Evolutionary conservation across 2,888 invertebrate species (phyloP).

Genomic region (Unio delphinus): DNA sequence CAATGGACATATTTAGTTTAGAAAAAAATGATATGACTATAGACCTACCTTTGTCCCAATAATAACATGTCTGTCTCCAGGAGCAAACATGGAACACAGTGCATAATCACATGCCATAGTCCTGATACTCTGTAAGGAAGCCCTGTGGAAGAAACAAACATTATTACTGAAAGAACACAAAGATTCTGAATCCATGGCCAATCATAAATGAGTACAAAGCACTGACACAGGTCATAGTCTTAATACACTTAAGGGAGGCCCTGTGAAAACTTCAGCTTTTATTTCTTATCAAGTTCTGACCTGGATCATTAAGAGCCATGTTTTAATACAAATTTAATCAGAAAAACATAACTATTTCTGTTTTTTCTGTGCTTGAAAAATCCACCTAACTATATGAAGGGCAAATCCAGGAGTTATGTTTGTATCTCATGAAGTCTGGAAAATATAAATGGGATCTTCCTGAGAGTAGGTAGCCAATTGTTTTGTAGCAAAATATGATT

Average conservation of each 20-base stretch:
- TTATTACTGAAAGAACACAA: too few relatives aligned
- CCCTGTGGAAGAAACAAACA: slow-evolving; percentile 27
- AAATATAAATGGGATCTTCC: too few relatives aligned
- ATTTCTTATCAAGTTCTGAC: too few relatives aligned
- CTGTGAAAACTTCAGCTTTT: background rate
- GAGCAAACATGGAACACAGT: slow-evolving; percentile 84
- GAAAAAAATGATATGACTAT: background rate
- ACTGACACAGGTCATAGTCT: background rate
- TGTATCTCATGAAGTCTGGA: too few relatives aligned
- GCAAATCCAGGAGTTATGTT: too few relatives aligned
- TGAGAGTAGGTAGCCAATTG: too few relatives aligned
- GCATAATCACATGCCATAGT: slow-evolving; percentile 82
- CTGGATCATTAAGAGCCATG: too few relatives aligned
- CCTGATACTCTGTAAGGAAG: slow-evolving; percentile 78
- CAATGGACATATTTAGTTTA: background rate
- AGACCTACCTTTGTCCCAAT: slow-evolving; percentile 82
- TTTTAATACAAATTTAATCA: too few relatives aligned
- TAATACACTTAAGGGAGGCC: background rate
- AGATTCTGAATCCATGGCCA: background rate
- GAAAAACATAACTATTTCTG: too few relatives aligned
- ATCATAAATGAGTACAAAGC: background rate
- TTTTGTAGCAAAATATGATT: too few relatives aligned
- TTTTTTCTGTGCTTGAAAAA: too few relatives aligned
- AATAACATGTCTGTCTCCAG: slow-evolving; percentile 91
- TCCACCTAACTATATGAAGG: too few relatives aligned